Base-by-base conservation (phyloP, 2,113 vertebrate genomes). In the Aphelocoma coerulescens region DNA sequence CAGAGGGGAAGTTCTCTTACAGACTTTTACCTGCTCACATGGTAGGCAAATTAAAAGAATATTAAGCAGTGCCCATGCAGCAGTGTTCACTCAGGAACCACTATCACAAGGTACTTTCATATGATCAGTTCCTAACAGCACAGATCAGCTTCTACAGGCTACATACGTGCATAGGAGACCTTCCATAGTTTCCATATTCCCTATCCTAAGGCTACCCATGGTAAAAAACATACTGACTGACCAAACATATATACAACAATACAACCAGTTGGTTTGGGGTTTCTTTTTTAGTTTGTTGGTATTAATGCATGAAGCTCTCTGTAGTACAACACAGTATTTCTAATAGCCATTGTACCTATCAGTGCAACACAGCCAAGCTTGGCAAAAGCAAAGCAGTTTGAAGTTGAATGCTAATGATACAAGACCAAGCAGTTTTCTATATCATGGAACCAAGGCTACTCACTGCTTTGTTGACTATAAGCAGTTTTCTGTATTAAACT, bases 121-220 rank as follows among this genome's bases (percentile, higher is more conserved):
- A 17, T 16, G 12, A 20, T 65, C 33, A 24, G 14, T 33, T 71
- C 32, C 52, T 44, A 62, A 66, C 1, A 35, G 41, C n/a, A 44
- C 2, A 1, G 21, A 22, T 20, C 9, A 66, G 37, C 22, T 66
- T 33, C 48, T 30, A 23, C 13, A 72, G 44, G 24, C 58, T 20
- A 11, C 30, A 2, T 2, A 9, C n/a, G 3, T 13, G 8, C 32
- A 26, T 5, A 33, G 0, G 1, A 65, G 52, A 65, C 30, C 21
- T 76, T 46, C 37, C 63, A 1, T 1, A 63, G 13, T 32, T 27
- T 75, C 67, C 48, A 15, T 30, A 35, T 28, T 74, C 44, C 43
- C 32, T 55, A 10, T 18, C 41, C 68, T 57, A 57, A 62, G 27
- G 44, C 27, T 52, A n/a, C 8, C 18, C 8, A 7, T 3, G 17